Evolutionary conservation across 2,888 invertebrate species (phyloP).

Genomic region (Hirtodrosophila alboralis): DNA sequence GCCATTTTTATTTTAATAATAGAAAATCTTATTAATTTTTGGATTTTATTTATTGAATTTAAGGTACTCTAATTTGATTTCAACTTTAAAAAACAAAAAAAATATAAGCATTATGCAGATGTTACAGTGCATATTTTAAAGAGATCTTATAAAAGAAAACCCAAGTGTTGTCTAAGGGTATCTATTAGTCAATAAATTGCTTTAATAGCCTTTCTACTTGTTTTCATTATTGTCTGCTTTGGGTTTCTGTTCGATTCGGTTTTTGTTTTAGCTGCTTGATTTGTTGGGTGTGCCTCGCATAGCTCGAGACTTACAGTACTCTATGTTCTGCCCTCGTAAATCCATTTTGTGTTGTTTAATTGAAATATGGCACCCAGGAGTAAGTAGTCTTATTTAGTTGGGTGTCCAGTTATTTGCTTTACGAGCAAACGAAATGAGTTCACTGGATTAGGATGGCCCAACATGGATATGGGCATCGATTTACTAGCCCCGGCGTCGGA

Average conservation of each 20-base stretch:
- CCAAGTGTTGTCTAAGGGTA: no score
- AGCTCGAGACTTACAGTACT: conserved; percentile 13
- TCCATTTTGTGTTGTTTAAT: conserved; percentile 72
- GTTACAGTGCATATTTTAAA: no score
- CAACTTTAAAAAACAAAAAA: no score
- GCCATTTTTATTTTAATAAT: no score
- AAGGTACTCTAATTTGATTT: no score
- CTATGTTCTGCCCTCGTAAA: conserved; percentile 52
- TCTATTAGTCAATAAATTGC: no score
- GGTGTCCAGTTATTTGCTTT: conserved; percentile 52
- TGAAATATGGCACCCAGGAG: conserved; percentile 69
- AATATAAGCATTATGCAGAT: no score
- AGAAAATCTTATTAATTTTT: no score
- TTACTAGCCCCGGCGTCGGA: conserved; percentile 33
- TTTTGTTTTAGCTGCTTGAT: conserved; percentile 11
- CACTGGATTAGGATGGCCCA: conserved; percentile 52
- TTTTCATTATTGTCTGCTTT: conserved; percentile 1
- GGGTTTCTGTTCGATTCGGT: conserved; percentile 5
- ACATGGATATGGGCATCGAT: conserved; percentile 41
- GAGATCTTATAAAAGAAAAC: no score
- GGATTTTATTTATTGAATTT: no score
- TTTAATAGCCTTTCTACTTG: background rate
- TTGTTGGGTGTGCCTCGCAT: conserved; percentile 30
- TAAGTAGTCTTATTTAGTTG: conserved; percentile 9
- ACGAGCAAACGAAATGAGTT: conserved; percentile 60